Evolutionary conservation across 1,140 invertebrate species (phyloP), one percentile per base, ranked within the genome.

Genomic region (Spodoptera frugiperda): DNA sequence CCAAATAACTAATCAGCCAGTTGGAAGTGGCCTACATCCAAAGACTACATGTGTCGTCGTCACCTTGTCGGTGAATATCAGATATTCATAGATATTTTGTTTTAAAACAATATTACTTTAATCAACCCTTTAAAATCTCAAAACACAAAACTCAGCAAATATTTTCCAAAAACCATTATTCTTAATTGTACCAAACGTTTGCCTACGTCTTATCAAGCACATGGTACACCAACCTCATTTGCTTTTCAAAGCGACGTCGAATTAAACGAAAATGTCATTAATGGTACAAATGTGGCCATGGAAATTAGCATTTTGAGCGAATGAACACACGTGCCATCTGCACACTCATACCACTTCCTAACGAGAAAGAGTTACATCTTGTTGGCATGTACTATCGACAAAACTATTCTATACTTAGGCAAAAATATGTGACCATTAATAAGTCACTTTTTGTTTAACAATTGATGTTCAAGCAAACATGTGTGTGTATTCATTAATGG

Each of bases 231-330:
- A 68, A 39, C 30, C 15, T 72, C 68, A 72, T 72, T 57, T 55
- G 51, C 15, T 46, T 57, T 33, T 44, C 68, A 72, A 73, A 73
- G 71, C 44, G n/a, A 12, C 8, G 19, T 2, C 14, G 55, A 73
- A 73, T 73, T 61, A 61, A 73, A 73, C 44, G 71, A 49, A 73
- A 73, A 59, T 21, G 71, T 49, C 55, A 73, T 73, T 73, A 73
- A 46, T 39, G 71, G 48, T 15, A 68, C 65, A 33, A 51, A 68
- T 68, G 65, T 61, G 49, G 33, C 44, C 51, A 55, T 55, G 54
- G 12, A n/a, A 30, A 73, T 75, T 75, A 19, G 49, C 73, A 75
- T 75, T 53, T 75, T 75, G 73, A 75, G 21, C 73, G 73, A 75
- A 75, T 75, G 48, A 75, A 75, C 59, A 75, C 71, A 73, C n/a